phyloP scores from a whole-genome alignment of 1,140 invertebrate species.

The Antheraea pernyi region DNA sequence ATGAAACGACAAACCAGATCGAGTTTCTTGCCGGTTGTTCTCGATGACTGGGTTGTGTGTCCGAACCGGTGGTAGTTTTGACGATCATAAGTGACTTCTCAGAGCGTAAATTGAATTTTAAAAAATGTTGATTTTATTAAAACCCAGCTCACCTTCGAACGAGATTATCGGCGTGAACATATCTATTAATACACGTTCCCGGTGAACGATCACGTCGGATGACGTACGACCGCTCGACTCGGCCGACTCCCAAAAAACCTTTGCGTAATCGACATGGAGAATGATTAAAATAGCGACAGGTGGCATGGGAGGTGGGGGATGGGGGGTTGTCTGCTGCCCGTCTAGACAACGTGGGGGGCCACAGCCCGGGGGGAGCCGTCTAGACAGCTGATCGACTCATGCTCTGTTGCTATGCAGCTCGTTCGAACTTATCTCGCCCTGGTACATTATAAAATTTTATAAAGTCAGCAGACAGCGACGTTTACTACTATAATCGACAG shows the following conservation, averaged over 20 bases:
- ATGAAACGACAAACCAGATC: too few relatives aligned
- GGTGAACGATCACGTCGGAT: background rate
- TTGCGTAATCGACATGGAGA: background rate
- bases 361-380: background rate
- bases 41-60: too few relatives aligned
- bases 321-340: slow-evolving; percentile 1
- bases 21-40: too few relatives aligned
- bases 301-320: background rate
- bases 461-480: too few relatives aligned
- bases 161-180: too few relatives aligned
- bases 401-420: slow-evolving; percentile 8
- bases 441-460: background rate
- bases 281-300: slow-evolving; percentile 5
- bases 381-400: slow-evolving; percentile 16
- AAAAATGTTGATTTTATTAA: too few relatives aligned
- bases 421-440: background rate
- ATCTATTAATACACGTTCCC: background rate
- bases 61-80: too few relatives aligned
- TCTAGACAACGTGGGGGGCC: slow-evolving; percentile 3
- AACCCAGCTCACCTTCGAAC: too few relatives aligned
- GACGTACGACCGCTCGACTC: background rate
- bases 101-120: too few relatives aligned
- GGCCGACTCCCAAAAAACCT: background rate
- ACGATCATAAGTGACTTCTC: too few relatives aligned
- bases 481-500: too few relatives aligned